phyloP scores from a whole-genome alignment of 1,140 invertebrate species.

The Tetramorium parvispinum region DNA sequence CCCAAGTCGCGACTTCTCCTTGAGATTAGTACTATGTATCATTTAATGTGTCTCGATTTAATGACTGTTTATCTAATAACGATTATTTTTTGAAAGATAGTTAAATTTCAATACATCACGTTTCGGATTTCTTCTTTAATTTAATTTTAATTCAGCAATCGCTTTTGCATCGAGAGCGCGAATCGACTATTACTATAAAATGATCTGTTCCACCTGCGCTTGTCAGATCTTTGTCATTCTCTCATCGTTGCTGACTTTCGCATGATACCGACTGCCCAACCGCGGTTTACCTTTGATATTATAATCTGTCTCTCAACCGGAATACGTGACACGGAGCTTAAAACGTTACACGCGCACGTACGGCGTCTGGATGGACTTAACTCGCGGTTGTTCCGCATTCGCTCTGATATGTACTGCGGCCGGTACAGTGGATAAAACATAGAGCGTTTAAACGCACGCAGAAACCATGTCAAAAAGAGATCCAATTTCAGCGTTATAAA shows the following conservation, averaged over 20 bases:
- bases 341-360: slow-evolving; percentile 44
- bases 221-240: slow-evolving; percentile 47
- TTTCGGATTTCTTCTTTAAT: too few relatives aligned
- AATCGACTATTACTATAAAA: neutral
- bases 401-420: slow-evolving; percentile 24
- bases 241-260: slow-evolving; percentile 46
- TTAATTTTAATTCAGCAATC: too few relatives aligned
- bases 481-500: neutral
- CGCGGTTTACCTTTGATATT: slow-evolving; percentile 74
- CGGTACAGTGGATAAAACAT: slow-evolving; percentile 7
- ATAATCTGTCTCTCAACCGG: slow-evolving; percentile 67
- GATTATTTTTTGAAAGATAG: too few relatives aligned
- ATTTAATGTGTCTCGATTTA: too few relatives aligned
- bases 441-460: neutral
- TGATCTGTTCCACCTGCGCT: neutral
- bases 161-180: too few relatives aligned
- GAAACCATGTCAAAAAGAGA: neutral
- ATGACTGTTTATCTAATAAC: too few relatives aligned
- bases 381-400: slow-evolving; percentile 45
- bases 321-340: slow-evolving; percentile 63
- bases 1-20: too few relatives aligned
- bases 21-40: too few relatives aligned
- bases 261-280: slow-evolving; percentile 26
- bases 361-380: slow-evolving; percentile 34
- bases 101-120: too few relatives aligned